Conservation (phyloP, 1,140 invertebrate species). For the Drosophila bocqueti region DNA sequence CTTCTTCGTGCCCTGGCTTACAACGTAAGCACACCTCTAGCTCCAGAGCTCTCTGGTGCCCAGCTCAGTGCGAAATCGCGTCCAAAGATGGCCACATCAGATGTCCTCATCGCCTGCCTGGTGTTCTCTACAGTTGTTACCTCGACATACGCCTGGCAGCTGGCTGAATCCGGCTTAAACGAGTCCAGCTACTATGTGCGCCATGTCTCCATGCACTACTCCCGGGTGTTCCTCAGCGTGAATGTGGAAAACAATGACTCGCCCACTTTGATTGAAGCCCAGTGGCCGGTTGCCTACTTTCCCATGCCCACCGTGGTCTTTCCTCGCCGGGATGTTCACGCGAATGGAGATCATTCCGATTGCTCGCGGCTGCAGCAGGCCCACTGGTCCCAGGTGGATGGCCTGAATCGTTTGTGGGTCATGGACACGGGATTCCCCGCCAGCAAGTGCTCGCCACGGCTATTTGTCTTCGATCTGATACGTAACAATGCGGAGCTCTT, state of each 20-base stretch:
- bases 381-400: slow-evolving; percentile 77
- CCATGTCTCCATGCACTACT: slow-evolving; percentile 74
- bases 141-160: slow-evolving; percentile 38
- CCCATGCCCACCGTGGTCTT: slow-evolving; percentile 67
- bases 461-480: slow-evolving; percentile 79
- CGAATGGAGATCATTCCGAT: slow-evolving; percentile 48
- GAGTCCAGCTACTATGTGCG: slow-evolving; percentile 75
- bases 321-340: slow-evolving; percentile 61
- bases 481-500: slow-evolving; percentile 72
- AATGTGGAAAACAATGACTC: slow-evolving; percentile 56
- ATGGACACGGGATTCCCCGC: slow-evolving; percentile 70
- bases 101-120: slow-evolving; percentile 15
- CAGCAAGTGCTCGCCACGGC: slow-evolving; percentile 58
- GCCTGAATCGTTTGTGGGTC: slow-evolving; percentile 73
- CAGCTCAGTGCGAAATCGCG: slow-evolving; percentile 37
- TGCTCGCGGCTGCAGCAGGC: slow-evolving; percentile 73
- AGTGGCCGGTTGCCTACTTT: slow-evolving; percentile 74
- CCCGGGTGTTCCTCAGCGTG: slow-evolving; percentile 78
- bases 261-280: slow-evolving; percentile 76
- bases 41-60: background rate
- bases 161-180: slow-evolving; percentile 63
- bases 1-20: slow-evolving; percentile 18
- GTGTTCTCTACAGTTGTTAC: background rate
- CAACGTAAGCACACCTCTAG: slow-evolving; percentile 33
- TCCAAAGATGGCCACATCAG: slow-evolving; percentile 48